Evolutionary conservation across 2,888 invertebrate genomes (phyloP).

Genomic region (Drosophila mettleri): DNA sequence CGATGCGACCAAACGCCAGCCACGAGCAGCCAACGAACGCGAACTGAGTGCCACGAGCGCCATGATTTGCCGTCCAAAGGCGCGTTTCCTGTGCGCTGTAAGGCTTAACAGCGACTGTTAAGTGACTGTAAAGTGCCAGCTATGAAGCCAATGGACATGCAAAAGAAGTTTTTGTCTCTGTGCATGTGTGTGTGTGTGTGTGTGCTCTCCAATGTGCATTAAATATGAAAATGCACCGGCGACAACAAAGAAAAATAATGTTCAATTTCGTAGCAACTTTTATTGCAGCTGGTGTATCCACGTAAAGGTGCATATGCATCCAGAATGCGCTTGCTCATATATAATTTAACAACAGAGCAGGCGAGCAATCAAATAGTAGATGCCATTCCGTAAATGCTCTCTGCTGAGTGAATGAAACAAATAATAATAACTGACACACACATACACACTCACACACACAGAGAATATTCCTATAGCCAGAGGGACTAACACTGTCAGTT

Average conservation of each 20-base stretch:
- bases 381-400: constrained; percentile 21
- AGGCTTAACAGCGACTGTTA: constrained; percentile 42
- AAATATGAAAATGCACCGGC: constrained; percentile 38
- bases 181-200: neutral
- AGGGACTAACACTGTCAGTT: constrained; percentile 14
- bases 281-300: constrained; percentile 10
- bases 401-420: constrained; percentile 50
- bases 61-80: constrained; percentile 23
- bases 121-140: constrained; percentile 15
- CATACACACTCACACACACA: neutral
- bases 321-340: constrained; percentile 2
- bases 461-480: constrained; percentile 11
- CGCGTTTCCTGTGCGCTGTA: constrained; percentile 33
- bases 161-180: constrained; percentile 6
- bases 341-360: constrained; percentile 12
- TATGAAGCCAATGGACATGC: constrained; percentile 4
- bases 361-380: constrained; percentile 27
- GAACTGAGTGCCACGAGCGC: constrained; percentile 35
- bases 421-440: constrained; percentile 38
- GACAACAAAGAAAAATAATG: constrained; percentile 39
- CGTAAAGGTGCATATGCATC: neutral
- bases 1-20: constrained; percentile 15
- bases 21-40: constrained; percentile 31
- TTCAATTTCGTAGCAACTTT: constrained; percentile 31
- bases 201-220: constrained; percentile 24